Conservation (phyloP, 2,888 invertebrate genomes). For the Colostygia pectinataria region DNA sequence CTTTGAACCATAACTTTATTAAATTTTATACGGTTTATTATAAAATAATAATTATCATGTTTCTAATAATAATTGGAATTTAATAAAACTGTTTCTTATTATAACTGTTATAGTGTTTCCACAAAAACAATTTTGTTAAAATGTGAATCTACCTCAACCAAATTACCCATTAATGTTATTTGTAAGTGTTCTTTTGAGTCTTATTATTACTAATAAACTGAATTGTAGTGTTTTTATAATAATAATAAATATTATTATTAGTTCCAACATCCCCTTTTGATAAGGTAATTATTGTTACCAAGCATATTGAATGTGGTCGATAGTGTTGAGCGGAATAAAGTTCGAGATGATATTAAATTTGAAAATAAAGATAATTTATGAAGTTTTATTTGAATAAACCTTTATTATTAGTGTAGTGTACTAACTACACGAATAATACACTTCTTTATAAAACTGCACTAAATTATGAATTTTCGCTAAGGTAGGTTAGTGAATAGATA, state of each 20-base stretch:
- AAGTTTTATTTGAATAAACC: slow-evolving; percentile 43
- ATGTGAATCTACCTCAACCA: slow-evolving; percentile 80
- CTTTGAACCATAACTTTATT: neutral
- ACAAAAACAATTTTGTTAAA: slow-evolving; percentile 57
- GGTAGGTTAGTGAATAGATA: too few species aligned
- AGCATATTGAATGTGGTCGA: slow-evolving; percentile 71
- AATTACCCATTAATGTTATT: slow-evolving; percentile 80
- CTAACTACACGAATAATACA: too few species aligned
- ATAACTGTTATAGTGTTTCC: slow-evolving; percentile 39
- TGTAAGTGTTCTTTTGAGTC: slow-evolving; percentile 80
- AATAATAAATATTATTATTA: slow-evolving; percentile 70
- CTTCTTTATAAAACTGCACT: too few species aligned
- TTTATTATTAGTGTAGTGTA: too few species aligned
- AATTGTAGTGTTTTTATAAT: slow-evolving; percentile 67
- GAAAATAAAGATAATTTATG: slow-evolving; percentile 47
- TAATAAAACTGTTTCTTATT: slow-evolving; percentile 13
- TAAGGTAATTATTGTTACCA: slow-evolving; percentile 81
- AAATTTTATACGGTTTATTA: slow-evolving; percentile 12
- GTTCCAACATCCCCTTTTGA: slow-evolving; percentile 77
- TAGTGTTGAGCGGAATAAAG: slow-evolving; percentile 65
- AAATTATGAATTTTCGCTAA: too few species aligned
- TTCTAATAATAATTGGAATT: slow-evolving; percentile 14
- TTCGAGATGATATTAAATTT: slow-evolving; percentile 71
- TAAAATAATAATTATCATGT: slow-evolving; percentile 28
- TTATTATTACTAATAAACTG: slow-evolving; percentile 75